phyloP scores from a whole-genome alignment of 2,888 invertebrate genomes.

The Plagiodera versicolora region DNA sequence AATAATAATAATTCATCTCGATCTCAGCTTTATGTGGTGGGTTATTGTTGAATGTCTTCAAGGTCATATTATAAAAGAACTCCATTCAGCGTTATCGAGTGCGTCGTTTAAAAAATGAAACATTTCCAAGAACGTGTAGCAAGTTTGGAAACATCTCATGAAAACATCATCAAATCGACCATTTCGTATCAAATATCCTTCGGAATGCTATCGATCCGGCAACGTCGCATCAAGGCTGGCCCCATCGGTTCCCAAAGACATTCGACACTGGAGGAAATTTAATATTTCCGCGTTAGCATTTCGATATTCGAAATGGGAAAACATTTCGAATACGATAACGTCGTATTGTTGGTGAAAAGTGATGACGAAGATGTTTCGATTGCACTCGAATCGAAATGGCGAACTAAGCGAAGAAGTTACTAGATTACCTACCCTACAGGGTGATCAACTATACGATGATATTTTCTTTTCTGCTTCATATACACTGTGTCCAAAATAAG shows the following conservation, averaged over 20 bases:
- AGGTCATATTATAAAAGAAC: too few species aligned
- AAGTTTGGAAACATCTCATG: too few species aligned
- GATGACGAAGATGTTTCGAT: constrained; percentile 3
- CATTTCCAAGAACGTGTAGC: too few species aligned
- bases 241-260: constrained; percentile 27
- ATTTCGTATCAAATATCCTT: not conserved
- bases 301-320: constrained; percentile 26
- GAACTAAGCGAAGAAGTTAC: not conserved
- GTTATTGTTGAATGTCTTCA: too few species aligned
- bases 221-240: constrained; percentile 7
- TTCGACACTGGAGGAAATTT: constrained; percentile 27
- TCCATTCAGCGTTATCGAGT: too few species aligned
- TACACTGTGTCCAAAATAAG: too few species aligned
- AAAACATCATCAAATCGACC: too few species aligned
- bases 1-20: too few species aligned
- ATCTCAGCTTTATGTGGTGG: too few species aligned
- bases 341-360: not conserved
- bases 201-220: not conserved
- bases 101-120: too few species aligned
- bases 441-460: not conserved
- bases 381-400: not conserved
- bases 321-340: constrained; percentile 19
- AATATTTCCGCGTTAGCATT: constrained; percentile 29
- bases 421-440: not conserved
- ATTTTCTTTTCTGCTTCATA: too few species aligned